Conservation (phyloP, 2,113 vertebrate species). For the Egretta garzetta region DNA sequence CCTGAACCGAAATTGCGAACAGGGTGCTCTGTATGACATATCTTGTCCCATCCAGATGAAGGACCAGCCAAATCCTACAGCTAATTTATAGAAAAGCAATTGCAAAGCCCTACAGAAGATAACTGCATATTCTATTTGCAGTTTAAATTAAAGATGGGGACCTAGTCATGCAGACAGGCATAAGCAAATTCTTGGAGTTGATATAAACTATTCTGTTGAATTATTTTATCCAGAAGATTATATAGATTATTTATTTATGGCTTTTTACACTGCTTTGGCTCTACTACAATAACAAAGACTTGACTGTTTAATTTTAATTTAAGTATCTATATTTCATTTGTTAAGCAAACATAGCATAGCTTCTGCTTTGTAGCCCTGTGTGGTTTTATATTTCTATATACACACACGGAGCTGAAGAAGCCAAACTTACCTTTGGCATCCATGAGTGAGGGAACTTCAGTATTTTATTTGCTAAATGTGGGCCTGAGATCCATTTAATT, state of each 20-base stretch:
- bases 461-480: not conserved
- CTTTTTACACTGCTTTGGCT: slow-evolving; percentile 47
- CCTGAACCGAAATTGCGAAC: not conserved
- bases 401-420: not conserved
- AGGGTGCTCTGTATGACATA: not conserved
- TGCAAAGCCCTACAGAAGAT: not conserved
- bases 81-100: not conserved
- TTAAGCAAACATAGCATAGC: slow-evolving; percentile 15
- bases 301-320: slow-evolving; percentile 49
- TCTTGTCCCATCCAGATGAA: not conserved
- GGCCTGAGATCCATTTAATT: not conserved
- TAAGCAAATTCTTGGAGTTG: slow-evolving; percentile 21
- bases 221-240: slow-evolving; percentile 28
- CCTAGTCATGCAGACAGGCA: not conserved
- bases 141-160: slow-evolving; percentile 17
- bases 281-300: slow-evolving; percentile 38
- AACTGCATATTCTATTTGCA: slow-evolving; percentile 14
- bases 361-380: not conserved
- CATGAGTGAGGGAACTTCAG: not conserved
- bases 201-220: slow-evolving; percentile 22
- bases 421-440: not conserved
- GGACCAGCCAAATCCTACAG: not conserved
- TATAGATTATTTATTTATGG: slow-evolving; percentile 54
- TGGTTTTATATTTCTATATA: slow-evolving; percentile 40
- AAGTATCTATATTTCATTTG: slow-evolving; percentile 54